Base-by-base conservation (phyloP, 1,140 invertebrate species). In the Ceratina japonica region DNA sequence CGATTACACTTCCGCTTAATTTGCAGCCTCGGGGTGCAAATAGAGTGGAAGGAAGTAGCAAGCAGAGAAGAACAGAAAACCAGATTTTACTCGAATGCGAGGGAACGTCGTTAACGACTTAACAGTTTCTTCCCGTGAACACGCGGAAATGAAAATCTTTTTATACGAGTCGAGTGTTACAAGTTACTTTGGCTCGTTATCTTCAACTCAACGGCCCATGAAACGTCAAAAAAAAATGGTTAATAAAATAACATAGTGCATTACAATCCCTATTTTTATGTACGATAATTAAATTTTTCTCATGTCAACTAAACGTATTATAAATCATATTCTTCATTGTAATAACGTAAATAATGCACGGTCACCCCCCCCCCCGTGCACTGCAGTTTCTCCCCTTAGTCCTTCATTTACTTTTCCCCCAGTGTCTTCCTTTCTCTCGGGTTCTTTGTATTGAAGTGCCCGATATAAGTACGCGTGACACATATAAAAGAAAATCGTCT, bases 21-120 rank as follows among this genome's bases (percentile, higher is more conserved):
- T 69, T 69, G 20, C 66, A 56, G 15, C 51, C 20, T 70, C 20
- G 31, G 27, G 15, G 27, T 37, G 68, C n/a, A 70, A 70, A 70
- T 58, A 58, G 68, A 70, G 24, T 37, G 68, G 68, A 70, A 70
- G 68, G 20, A 56, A 27, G 68, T 58, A 70, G 18, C n/a, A 37
- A 20, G 15, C 16, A 37, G 52, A 37, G 52, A 56, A 56, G 68
- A 56, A 51, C 13, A 15, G n/a, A 24, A 16, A 70, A 37, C 10
- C 31, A 15, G 18, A 70, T 56, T 70, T 70, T 58, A 58, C 52
- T 37, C 8, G 8, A 70, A 70, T 37, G 2, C 3, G 0, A 13
- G n/a, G 56, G n/a, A 70, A 3, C n/a, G 16, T 58, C 13, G 52
- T 22, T 65, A 49, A 51, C 18, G 20, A 22, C 15, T 27, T 7